Percentiles rank a stretch among this genome's conserved stretches.
These are phyloP conservation scores for Eremobia ochroleuca DNA, from an alignment of 2,888 invertebrate species.

Conservation along the genomic window DNA sequence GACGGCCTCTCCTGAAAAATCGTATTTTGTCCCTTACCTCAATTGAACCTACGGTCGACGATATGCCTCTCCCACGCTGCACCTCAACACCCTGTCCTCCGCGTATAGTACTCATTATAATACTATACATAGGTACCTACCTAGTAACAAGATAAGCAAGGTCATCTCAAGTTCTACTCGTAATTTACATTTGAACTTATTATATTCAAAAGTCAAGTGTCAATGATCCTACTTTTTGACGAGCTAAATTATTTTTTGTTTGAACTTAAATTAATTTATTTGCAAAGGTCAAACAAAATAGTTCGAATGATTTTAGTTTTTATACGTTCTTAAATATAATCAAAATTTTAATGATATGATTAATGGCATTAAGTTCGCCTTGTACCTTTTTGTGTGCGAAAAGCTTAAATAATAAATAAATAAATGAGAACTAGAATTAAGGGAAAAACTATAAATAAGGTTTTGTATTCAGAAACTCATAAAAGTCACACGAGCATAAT, in stretches of 20 bases:
- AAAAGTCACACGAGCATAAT: too few species aligned
- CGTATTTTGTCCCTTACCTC: too few species aligned
- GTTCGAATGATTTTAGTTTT: background rate
- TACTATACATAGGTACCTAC: background rate
- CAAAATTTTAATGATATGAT: background rate
- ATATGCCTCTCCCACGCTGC: too few species aligned
- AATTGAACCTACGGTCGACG: too few species aligned
- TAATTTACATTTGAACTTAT: background rate
- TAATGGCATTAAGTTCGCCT: too few species aligned
- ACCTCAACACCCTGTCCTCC: background rate
- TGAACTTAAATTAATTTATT: background rate
- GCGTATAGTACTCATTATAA: background rate
- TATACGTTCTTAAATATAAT: background rate
- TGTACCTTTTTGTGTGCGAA: too few species aligned
- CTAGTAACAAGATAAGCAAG: background rate
- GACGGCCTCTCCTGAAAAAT: too few species aligned
- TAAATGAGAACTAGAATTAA: too few species aligned
- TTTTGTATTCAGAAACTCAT: too few species aligned
- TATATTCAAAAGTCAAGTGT: background rate
- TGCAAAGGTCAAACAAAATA: background rate
- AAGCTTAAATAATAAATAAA: too few species aligned
- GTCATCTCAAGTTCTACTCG: slow-evolving; percentile 4
- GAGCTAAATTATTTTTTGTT: background rate
- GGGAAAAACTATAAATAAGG: too few species aligned
- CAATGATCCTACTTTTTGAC: slow-evolving; percentile 2